Base-by-base conservation (phyloP, 1,140 invertebrate species). In the Zophobas atratus region DNA sequence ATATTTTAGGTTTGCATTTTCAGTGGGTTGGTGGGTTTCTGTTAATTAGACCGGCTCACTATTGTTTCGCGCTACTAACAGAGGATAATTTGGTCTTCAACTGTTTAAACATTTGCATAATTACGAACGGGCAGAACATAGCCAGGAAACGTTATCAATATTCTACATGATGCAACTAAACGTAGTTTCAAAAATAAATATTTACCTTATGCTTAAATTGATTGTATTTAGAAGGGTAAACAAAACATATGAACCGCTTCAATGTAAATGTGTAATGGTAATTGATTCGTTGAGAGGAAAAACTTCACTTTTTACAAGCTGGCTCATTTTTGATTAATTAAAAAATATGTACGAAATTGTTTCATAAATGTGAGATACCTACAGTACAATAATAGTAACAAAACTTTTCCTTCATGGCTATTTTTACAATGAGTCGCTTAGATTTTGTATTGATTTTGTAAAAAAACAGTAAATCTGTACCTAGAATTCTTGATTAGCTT, bases 11-110 rank as follows among this genome's bases (percentile, higher is more conserved):
- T 43, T 39, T 32, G 1, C 39, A 67, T 67, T 67, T 67, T 67
- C 39, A 67, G 55, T 34, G 39, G 39, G 1, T 43, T 32, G 39
- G 20, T 36, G 20, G 32, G 34, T 60, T 67, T 67, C n/a, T 41
- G 60, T 67, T 67, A 67, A 67, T 67, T 67, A 43, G 60, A 67
- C n/a, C 43, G 36, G 39, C 38, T 32, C 33, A 43, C 38, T 67
- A 67, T 67, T 67, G 60, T 67, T 43, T 67, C 60, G 35, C 55
- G 55, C 35, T 57, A 57, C 55, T 33, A 57, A 34, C 55, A 46
- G 38, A 3, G 60, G 39, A 67, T 67, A 41, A 67, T 67, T 67
- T 20, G 60, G 60, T 67, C 39, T 67, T 39, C 8, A 67, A 38
- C 39, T 43, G 38, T 33, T 67, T 39, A 67, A 43, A 67, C 60